These are phyloP conservation scores for Poeciliopsis retropinna DNA, from an alignment of 2,113 vertebrate species.

Conservation along the genomic window DNA sequence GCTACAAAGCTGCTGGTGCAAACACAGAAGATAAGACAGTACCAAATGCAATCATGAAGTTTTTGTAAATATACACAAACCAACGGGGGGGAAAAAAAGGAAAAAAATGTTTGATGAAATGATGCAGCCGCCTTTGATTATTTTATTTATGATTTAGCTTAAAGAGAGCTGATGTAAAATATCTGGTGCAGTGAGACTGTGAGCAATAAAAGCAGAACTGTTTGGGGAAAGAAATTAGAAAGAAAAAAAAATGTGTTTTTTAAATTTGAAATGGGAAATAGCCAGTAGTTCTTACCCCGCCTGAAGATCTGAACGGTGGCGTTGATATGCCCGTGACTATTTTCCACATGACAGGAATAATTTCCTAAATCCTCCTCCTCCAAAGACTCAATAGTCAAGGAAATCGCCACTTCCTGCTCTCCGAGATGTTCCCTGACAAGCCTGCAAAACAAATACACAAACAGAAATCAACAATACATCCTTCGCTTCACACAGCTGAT, in stretches of 20 bases:
- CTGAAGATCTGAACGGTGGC: slow-evolving; percentile 93
- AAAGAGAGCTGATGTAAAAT: slow-evolving; percentile 16
- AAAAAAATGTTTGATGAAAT: slow-evolving; percentile 35
- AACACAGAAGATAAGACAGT: slow-evolving; percentile 2
- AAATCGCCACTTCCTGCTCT: slow-evolving; percentile 96
- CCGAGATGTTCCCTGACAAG: slow-evolving; percentile 94
- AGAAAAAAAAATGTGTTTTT: neutral
- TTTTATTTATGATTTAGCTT: neutral
- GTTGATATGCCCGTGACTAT: slow-evolving; percentile 92
- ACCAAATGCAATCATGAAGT: slow-evolving; percentile 22
- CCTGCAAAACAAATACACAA: slow-evolving; percentile 75
- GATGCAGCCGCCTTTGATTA: slow-evolving; percentile 16
- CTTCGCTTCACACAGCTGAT: neutral
- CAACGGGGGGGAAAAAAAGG: neutral
- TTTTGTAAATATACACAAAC: slow-evolving; percentile 19
- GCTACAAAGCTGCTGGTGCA: slow-evolving; percentile 31
- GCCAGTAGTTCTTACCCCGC: slow-evolving; percentile 82
- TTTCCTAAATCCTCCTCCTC: slow-evolving; percentile 96
- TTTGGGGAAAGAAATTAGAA: neutral
- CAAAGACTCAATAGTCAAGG: slow-evolving; percentile 92
- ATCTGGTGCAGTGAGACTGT: neutral
- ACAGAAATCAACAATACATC: neutral
- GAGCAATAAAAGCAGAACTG: neutral
- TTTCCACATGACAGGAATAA: slow-evolving; percentile 98
- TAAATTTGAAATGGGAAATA: neutral